A percentile compares a stretch with the other conserved stretches of the same genome.
Conservation (phyloP, 2,888 invertebrate species). For the Nemotelus pantherinus region DNA sequence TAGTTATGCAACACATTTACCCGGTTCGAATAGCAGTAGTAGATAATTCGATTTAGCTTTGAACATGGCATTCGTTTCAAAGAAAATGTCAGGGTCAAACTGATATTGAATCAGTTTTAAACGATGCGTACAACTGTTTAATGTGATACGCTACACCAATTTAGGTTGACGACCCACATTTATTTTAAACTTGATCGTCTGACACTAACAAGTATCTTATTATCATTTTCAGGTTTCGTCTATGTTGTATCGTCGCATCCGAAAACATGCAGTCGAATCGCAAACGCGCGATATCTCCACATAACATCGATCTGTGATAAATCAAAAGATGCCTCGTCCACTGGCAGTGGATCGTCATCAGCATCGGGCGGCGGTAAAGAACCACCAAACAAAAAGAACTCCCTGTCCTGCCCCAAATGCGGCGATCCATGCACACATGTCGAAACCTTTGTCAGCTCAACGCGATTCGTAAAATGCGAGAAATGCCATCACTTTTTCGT, state of each 20-base stretch:
- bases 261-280: slow-evolving; percentile 30
- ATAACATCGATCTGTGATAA: slow-evolving; percentile 53
- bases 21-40: neutral
- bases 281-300: slow-evolving; percentile 50
- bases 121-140: neutral
- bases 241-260: slow-evolving; percentile 49
- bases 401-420: slow-evolving; percentile 94
- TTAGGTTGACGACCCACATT: too few relatives aligned
- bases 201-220: too few relatives aligned
- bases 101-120: neutral
- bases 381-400: slow-evolving; percentile 71
- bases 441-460: slow-evolving; percentile 96
- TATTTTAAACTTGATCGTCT: too few relatives aligned
- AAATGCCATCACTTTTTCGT: slow-evolving; percentile 98
- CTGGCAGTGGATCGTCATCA: slow-evolving; percentile 32
- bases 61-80: slow-evolving; percentile 39
- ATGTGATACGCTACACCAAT: neutral
- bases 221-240: slow-evolving; percentile 46
- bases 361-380: slow-evolving; percentile 67
- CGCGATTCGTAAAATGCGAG: slow-evolving; percentile 96
- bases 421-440: slow-evolving; percentile 97
- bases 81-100: slow-evolving; percentile 41
- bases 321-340: slow-evolving; percentile 51
- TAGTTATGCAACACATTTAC: slow-evolving; percentile 22
- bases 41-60: slow-evolving; percentile 4